Evolutionary conservation across 2,888 invertebrate species (phyloP), one percentile per base, ranked within the genome.

Genomic region (Phalangium opilio): DNA sequence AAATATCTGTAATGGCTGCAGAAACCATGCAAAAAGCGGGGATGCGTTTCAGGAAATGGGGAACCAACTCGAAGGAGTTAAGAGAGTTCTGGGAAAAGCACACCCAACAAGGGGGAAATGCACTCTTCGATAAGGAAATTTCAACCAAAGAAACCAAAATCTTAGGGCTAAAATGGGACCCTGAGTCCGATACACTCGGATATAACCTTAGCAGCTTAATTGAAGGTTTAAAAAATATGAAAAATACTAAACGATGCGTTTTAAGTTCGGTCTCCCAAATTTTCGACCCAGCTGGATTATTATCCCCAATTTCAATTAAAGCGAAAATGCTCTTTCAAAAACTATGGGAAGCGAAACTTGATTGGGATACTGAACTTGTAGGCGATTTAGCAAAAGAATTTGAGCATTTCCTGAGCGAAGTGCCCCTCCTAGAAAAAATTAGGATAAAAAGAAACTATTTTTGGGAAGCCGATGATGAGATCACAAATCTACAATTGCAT

Each of bases 1-100:
- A 10, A 11, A 10, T 40, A 8, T 19, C 5, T 21, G 18, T 18
- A 21, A 33, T 39, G 3, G 20, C 21, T 5, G 39, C 21, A 32
- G 8, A 2, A 3, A 33, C 33, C 11, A 14, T 43, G 32, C 19
- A 15, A 20, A 20, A 43, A n/a, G 34, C 39, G 11, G 20, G 40
- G 11, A 33, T 43, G 40, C 38, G 43, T 14, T 41, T 47, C 5
- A 18, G 43, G 10, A 15, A 15, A 17, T 47, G 43, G 43, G 42
- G 19, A 3, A 27, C 43, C 10, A 42, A 17, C 36, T 46, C 46
- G 11, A 17, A 4, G 2, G n/a, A 19, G n/a, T 18, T 45, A 7
- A 14, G 12, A 12, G 45, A 19, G 18, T 1, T 3, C 2, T 33
- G 17, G 18, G 34, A 45, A 38, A 27, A 27, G 5, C 27, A 27